These are phyloP conservation scores for Capitulum mitella DNA, from an alignment of 2,888 invertebrate genomes.

Conservation along the genomic window DNA sequence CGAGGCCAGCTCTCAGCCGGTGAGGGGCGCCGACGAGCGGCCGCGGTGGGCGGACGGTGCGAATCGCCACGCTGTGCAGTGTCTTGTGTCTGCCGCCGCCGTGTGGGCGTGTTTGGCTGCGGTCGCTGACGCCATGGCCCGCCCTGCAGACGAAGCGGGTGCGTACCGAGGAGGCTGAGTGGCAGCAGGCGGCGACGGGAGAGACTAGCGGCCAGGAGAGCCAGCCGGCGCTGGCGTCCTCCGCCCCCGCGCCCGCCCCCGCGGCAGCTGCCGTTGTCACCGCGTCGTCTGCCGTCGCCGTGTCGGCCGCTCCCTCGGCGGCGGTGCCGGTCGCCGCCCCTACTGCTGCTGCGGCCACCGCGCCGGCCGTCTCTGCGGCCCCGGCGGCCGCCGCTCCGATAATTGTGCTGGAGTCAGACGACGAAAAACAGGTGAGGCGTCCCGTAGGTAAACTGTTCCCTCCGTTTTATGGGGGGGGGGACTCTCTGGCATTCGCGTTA, in stretches of 20 bases:
- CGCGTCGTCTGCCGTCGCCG: constrained; percentile 33
- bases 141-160: background rate
- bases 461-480: too few relatives aligned
- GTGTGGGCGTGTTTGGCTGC: too few relatives aligned
- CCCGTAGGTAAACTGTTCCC: too few relatives aligned
- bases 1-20: background rate
- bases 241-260: constrained; percentile 29
- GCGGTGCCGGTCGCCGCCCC: background rate
- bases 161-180: background rate
- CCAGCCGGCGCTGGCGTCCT: background rate
- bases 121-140: too few relatives aligned
- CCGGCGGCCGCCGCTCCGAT: constrained; percentile 29
- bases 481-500: too few relatives aligned
- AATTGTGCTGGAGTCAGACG: constrained; percentile 30
- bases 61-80: too few relatives aligned
- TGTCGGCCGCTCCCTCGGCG: constrained; percentile 31
- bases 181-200: background rate
- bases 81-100: too few relatives aligned
- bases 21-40: too few relatives aligned
- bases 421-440: constrained; percentile 27
- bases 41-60: too few relatives aligned
- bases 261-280: constrained; percentile 31
- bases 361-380: background rate
- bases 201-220: background rate
- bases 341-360: constrained; percentile 10